These are phyloP conservation scores for Melanotaenia boesemani DNA, from an alignment of 2,797 vertebrate species.

Conservation along the genomic window DNA sequence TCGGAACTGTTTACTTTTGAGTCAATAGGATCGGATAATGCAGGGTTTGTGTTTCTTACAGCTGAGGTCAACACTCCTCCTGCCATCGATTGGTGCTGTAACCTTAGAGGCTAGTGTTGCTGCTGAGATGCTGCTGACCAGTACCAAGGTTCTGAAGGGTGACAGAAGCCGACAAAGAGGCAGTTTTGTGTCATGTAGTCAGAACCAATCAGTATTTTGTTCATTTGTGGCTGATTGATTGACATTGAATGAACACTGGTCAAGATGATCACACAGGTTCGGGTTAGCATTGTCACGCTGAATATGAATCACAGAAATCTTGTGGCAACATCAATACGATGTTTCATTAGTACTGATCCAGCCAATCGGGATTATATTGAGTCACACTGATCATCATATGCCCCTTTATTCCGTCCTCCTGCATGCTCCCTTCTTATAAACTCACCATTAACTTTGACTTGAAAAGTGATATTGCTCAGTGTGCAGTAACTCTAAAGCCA, in stretches of 20 bases:
- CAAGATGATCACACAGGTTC: constrained; percentile 20
- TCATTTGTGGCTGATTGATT: constrained; percentile 31
- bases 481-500: constrained; percentile 58
- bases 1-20: constrained; percentile 44
- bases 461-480: constrained; percentile 62
- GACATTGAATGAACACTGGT: constrained; percentile 18
- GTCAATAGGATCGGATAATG: constrained; percentile 71
- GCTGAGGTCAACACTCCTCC: constrained; percentile 77
- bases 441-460: constrained; percentile 50
- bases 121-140: constrained; percentile 31
- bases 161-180: background rate
- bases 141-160: constrained; percentile 7
- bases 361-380: constrained; percentile 2
- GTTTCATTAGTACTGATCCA: constrained; percentile 43
- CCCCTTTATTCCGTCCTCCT: background rate
- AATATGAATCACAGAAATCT: constrained; percentile 39
- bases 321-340: constrained; percentile 36
- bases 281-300: constrained; percentile 8
- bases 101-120: constrained; percentile 68
- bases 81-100: constrained; percentile 65
- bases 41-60: constrained; percentile 73
- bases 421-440: background rate
- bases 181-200: background rate
- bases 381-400: constrained; percentile 35
- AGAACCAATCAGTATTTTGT: constrained; percentile 13